These are phyloP conservation scores for Phalacrocorax aristotelis DNA, from an alignment of 2,113 vertebrate species.

Conservation along the genomic window DNA sequence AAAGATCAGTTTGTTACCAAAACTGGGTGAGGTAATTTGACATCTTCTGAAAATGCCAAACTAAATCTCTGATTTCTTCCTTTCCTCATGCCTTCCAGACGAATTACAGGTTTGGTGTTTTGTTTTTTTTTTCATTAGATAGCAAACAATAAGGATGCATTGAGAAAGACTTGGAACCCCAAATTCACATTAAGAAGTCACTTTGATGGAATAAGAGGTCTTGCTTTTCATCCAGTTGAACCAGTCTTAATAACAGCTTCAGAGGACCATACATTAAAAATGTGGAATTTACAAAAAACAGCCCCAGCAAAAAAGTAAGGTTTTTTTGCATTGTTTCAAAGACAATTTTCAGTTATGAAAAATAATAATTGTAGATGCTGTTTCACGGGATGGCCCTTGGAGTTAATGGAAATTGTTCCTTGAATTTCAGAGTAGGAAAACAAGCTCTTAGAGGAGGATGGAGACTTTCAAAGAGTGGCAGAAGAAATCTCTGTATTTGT, in stretches of 20 bases:
- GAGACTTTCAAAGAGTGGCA: not conserved
- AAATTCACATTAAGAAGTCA: constrained; percentile 98
- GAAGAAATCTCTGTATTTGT: not conserved
- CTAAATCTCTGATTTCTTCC: not conserved
- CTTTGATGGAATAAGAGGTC: constrained; percentile 93
- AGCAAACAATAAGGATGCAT: constrained; percentile 93
- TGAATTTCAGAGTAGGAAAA: not conserved
- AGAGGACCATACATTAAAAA: constrained; percentile 97
- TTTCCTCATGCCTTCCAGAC: not conserved
- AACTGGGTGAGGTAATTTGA: not conserved
- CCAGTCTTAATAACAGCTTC: constrained; percentile 97
- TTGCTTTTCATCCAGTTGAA: constrained; percentile 93
- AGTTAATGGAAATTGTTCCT: not conserved
- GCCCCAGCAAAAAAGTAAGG: constrained; percentile 95
- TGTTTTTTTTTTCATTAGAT: constrained; percentile 78
- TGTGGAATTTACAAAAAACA: constrained; percentile 99
- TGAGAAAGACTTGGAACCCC: constrained; percentile 98
- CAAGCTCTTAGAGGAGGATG: not conserved
- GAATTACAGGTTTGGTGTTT: constrained; percentile 21
- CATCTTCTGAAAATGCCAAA: constrained; percentile 36
- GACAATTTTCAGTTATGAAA: not conserved
- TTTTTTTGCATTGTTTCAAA: not conserved
- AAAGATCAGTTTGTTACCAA: not conserved
- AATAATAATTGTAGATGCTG: not conserved
- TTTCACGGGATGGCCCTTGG: not conserved